These are phyloP conservation scores for Sinocyclocheilus maitianheensis DNA, from an alignment of 2,113 vertebrate species.

Conservation along the genomic window DNA sequence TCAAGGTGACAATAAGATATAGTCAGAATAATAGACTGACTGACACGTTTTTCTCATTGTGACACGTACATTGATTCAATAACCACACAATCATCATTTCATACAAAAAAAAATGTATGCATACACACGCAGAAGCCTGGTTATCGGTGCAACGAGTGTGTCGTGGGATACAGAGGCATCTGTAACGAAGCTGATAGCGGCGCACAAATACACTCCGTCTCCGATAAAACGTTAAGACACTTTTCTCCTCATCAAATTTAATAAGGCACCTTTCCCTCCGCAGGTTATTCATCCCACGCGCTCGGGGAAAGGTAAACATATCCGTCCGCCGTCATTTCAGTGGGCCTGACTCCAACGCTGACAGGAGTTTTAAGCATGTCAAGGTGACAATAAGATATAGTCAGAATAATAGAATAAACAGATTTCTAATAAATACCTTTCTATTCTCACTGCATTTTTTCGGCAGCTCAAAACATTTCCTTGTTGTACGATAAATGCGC, in stretches of 20 bases:
- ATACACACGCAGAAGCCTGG: conserved; percentile 31
- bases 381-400: conserved; percentile 72
- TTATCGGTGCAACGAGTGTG: conserved; percentile 51
- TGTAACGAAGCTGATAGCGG: conserved; percentile 54
- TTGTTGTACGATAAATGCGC: conserved; percentile 59
- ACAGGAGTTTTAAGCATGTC: conserved; percentile 73
- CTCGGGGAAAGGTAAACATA: conserved; percentile 73
- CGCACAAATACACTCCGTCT: conserved; percentile 41
- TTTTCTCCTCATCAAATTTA: conserved; percentile 76
- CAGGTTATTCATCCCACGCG: conserved; percentile 67
- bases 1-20: conserved; percentile 73
- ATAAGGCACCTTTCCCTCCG: conserved; percentile 69
- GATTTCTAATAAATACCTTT: conserved; percentile 63
- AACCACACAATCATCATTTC: conserved; percentile 43
- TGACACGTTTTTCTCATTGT: conserved; percentile 39
- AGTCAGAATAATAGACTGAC: conserved; percentile 78
- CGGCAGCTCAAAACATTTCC: conserved; percentile 15
- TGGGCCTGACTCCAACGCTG: conserved; percentile 57
- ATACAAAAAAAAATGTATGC: background rate
- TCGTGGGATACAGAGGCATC: conserved; percentile 37
- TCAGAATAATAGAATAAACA: conserved; percentile 79
- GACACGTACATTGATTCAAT: conserved; percentile 39
- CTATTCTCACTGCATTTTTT: conserved; percentile 45
- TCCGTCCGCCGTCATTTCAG: conserved; percentile 67
- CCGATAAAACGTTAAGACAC: conserved; percentile 66